Percentiles rank a stretch among this genome's conserved stretches.
These are phyloP conservation scores for Yoshiicerus persimilis DNA, from an alignment of 1,140 invertebrate genomes.

Conservation along the genomic window DNA sequence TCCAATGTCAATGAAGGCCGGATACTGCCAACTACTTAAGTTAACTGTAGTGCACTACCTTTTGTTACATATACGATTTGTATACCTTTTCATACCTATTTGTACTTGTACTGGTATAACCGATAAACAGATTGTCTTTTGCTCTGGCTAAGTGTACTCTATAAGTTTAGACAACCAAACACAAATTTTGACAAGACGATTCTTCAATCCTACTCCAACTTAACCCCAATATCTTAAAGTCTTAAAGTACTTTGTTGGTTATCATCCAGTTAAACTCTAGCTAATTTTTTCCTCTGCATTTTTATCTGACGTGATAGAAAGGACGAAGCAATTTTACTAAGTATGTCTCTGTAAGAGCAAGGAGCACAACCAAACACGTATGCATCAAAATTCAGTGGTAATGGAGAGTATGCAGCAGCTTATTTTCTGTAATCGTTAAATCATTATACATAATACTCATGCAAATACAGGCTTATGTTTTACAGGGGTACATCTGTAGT, in stretches of 20 bases:
- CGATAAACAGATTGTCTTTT: not conserved
- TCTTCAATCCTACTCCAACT: not conserved
- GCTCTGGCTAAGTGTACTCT: not conserved
- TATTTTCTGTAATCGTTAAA: not conserved
- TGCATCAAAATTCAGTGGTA: not conserved
- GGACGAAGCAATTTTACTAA: not conserved
- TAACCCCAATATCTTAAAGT: slow-evolving; percentile 1
- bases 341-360: not conserved
- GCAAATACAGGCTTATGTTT: not conserved
- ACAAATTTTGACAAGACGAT: not conserved
- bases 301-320: slow-evolving; percentile 1
- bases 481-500: too few species aligned
- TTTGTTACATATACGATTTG: not conserved
- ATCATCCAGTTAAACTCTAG: not conserved
- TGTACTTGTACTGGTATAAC: too few species aligned
- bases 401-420: not conserved
- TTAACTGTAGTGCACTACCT: not conserved
- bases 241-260: not conserved
- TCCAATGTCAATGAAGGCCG: not conserved
- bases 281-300: slow-evolving; percentile 1
- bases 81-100: too few species aligned
- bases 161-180: not conserved
- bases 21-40: not conserved
- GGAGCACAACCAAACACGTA: not conserved
- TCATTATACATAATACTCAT: not conserved